A percentile compares a stretch with the other conserved stretches of the same genome.
phyloP scores from a whole-genome alignment of 2,113 vertebrate genomes.

The Tympanuchus pallidicinctus region DNA sequence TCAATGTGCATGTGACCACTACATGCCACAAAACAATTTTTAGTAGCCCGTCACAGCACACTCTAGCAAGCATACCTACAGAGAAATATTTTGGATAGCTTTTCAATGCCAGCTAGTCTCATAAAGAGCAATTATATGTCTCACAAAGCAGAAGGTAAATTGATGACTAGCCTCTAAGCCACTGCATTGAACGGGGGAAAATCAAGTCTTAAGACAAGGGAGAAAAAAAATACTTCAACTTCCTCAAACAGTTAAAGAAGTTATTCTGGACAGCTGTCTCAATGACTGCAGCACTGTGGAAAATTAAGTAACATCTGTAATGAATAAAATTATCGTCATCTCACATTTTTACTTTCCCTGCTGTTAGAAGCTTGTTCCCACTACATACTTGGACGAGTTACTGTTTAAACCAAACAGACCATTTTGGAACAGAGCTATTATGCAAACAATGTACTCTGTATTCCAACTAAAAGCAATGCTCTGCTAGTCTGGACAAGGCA shows the following conservation, averaged over 20 bases:
- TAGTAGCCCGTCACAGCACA: neutral
- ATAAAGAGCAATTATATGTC: constrained; percentile 8
- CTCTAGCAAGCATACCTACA: neutral
- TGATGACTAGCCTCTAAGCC: neutral
- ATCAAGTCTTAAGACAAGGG: neutral
- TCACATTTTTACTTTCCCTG: constrained; percentile 47
- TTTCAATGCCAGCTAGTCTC: constrained; percentile 9
- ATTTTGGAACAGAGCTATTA: constrained; percentile 50
- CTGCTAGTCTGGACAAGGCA: constrained; percentile 38
- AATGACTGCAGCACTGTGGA: neutral
- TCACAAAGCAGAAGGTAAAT: neutral
- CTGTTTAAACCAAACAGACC: constrained; percentile 20
- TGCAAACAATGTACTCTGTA: constrained; percentile 25
- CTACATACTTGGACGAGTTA: neutral
- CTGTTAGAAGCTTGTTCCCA: constrained; percentile 8
- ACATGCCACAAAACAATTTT: neutral
- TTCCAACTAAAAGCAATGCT: constrained; percentile 38
- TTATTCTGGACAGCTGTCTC: constrained; percentile 32
- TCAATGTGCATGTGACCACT: neutral
- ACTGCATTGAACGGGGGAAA: neutral
- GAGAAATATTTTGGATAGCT: neutral
- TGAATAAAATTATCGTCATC: neutral
- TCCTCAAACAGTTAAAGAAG: constrained; percentile 25
- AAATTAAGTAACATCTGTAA: constrained; percentile 35
- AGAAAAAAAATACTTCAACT: constrained; percentile 25